Percentiles rank a stretch among this genome's conserved stretches.
Conservation (phyloP, 2,797 vertebrate genomes). For the Siniperca undulata region DNA sequence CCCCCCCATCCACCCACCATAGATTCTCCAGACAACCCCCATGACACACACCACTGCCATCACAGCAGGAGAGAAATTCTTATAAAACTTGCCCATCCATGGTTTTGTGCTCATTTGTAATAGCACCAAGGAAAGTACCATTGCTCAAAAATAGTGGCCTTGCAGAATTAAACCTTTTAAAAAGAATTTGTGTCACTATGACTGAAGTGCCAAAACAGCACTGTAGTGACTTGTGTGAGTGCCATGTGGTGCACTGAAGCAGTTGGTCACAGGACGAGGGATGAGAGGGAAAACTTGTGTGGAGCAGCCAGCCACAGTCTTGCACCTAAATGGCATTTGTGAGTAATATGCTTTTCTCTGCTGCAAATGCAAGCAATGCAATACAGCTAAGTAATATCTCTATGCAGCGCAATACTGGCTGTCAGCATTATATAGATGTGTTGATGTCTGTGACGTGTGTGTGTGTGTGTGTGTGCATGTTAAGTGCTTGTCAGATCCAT, state of each 20-base stretch:
- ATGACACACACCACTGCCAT: constrained; percentile 51
- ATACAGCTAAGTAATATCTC: constrained; percentile 82
- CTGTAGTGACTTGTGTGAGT: constrained; percentile 33
- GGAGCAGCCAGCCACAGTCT: constrained; percentile 67
- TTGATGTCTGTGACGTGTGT: constrained; percentile 62
- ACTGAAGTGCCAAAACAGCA: constrained; percentile 30
- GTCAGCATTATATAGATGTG: constrained; percentile 79
- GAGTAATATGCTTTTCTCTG: constrained; percentile 79
- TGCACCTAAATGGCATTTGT: constrained; percentile 69
- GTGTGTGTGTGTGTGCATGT: background rate
- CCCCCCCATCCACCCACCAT: background rate
- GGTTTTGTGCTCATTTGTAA: constrained; percentile 40
- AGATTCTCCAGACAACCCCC: constrained; percentile 39
- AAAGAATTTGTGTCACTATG: constrained; percentile 44
- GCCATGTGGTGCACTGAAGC: constrained; percentile 26
- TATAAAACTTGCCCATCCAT: constrained; percentile 17
- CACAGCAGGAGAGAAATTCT: constrained; percentile 32
- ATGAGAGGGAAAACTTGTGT: constrained; percentile 41
- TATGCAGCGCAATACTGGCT: constrained; percentile 74
- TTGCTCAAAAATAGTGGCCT: constrained; percentile 35
- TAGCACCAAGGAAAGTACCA: constrained; percentile 11
- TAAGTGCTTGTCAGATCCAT: constrained; percentile 67
- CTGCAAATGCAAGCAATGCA: constrained; percentile 82
- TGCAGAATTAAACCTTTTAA: constrained; percentile 44
- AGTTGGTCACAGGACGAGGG: constrained; percentile 30